Base-by-base conservation (phyloP, 2,113 vertebrate species). In the Mirounga angustirostris region DNA sequence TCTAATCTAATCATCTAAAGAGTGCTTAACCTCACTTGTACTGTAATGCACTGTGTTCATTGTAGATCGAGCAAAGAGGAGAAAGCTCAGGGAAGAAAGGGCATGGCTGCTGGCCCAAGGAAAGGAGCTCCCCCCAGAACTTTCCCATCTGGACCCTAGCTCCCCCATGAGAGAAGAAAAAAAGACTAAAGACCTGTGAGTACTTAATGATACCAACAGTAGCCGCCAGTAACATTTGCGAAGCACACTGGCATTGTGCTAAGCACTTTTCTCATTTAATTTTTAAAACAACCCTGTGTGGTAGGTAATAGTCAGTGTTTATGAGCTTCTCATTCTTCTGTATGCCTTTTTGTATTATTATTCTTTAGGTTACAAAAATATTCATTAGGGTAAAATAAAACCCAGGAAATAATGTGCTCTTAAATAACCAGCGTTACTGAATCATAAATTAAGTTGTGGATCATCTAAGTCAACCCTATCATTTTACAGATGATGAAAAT, bases 51-150 rank as follows among this genome's bases (percentile, higher is more conserved):
- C 78, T 97, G 9, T 95, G 33, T 74, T 30, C 67, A 1, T 74
- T 98, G 65, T 95, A 99, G 99, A 99, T 97, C 99, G 99, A 43
- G 99, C 99, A 4, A 99, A 99, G 97, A 99, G 99, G 94, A 99
- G 99, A 84, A 99, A 99, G 96, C 99, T 99, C 98, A 99, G 99
- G 79, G 99, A 99, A 96, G 99, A 99, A 89, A 98, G 99, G 80
- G 99, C 99, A 30, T 99, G 99, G 99, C 97, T 99, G 78, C 98
- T 99, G 94, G 99, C 99, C 0, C 99, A 99, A 97, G 99, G 99
- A 14, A 99, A 99, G 98, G 99, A 99, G 22, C 99, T 99, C 0
- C 99, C 99, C 0, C 99, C 99, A 18, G 99, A 99, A 90, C 99
- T 99, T 63, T 98, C 99, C 71, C 99, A 99, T 92, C 96, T 99